These are phyloP conservation scores for Magallana ariakensis DNA, from an alignment of 1,140 invertebrate genomes.

Conservation along the genomic window DNA sequence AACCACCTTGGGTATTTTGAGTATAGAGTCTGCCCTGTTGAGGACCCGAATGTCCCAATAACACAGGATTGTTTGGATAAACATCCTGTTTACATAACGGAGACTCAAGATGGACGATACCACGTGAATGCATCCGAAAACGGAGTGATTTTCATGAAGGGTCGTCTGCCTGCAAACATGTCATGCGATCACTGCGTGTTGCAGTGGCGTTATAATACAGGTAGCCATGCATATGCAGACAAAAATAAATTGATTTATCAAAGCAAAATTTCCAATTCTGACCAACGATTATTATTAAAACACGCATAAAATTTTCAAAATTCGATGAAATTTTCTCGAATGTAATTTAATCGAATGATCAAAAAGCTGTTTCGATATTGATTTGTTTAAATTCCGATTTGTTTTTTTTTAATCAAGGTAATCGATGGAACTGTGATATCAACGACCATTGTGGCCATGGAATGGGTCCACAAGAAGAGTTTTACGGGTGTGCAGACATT, in stretches of 20 bases:
- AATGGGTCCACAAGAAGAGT: conserved; percentile 62
- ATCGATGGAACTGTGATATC: conserved; percentile 52
- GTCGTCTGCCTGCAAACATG: conserved; percentile 44
- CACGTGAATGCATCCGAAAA: conserved; percentile 47
- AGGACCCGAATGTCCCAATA: conserved; percentile 79
- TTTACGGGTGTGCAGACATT: conserved; percentile 66
- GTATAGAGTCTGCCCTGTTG: conserved; percentile 75
- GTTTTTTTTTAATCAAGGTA: conserved; percentile 40
- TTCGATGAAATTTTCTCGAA: too few relatives aligned
- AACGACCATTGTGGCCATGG: conserved; percentile 49
- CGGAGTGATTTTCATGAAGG: conserved; percentile 44
- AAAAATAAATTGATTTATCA: too few relatives aligned
- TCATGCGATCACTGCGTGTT: conserved; percentile 44
- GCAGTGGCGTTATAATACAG: conserved; percentile 50
- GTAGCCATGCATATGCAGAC: background rate
- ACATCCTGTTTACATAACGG: conserved; percentile 45
- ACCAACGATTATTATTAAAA: too few relatives aligned
- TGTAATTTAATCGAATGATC: background rate
- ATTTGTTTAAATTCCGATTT: background rate
- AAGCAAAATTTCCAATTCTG: too few relatives aligned
- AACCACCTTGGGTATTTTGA: conserved; percentile 70
- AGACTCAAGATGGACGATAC: conserved; percentile 48
- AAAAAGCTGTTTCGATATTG: background rate
- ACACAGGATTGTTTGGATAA: conserved; percentile 64
- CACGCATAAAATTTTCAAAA: too few relatives aligned